A percentile compares a stretch with the other conserved stretches of the same genome.
Evolutionary conservation across 2,113 vertebrate genomes (phyloP).

Genomic region (Larimichthys polyactis): DNA sequence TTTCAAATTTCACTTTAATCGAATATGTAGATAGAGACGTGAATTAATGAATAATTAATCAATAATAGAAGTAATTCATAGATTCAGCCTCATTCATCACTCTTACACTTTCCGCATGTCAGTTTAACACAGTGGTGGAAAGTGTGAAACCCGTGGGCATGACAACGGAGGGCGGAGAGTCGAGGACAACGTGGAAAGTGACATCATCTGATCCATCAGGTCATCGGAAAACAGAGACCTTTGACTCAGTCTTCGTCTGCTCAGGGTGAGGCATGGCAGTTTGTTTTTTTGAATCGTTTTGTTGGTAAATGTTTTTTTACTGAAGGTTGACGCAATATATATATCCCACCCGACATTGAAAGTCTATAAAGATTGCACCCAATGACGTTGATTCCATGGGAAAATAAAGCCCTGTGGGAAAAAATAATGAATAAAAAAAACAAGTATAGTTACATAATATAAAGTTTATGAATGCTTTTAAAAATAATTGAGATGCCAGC

Average conservation of each 20-base stretch:
- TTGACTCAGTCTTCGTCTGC: conserved; percentile 82
- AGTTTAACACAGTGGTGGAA: conserved; percentile 80
- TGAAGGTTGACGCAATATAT: no score
- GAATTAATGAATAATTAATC: no score
- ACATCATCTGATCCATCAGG: conserved; percentile 67
- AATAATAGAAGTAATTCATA: background rate
- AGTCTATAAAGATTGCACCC: no score
- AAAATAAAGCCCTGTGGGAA: no score
- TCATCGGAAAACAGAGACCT: conserved; percentile 64
- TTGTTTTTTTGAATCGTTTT: background rate
- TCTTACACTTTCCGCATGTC: conserved; percentile 5
- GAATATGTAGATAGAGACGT: no score
- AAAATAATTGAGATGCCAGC: no score
- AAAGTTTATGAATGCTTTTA: no score
- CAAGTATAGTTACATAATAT: no score
- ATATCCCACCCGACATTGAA: no score
- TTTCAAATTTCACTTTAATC: no score
- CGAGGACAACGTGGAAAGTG: conserved; percentile 76
- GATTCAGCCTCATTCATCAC: background rate
- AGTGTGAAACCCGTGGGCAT: conserved; percentile 69
- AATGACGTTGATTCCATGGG: no score
- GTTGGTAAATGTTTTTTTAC: background rate
- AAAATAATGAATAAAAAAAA: no score
- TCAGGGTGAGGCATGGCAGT: conserved; percentile 71
- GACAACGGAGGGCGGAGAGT: conserved; percentile 37